These are phyloP conservation scores for Amitus sp. DNA, from an alignment of 2,888 invertebrate species.

Conservation along the genomic window DNA sequence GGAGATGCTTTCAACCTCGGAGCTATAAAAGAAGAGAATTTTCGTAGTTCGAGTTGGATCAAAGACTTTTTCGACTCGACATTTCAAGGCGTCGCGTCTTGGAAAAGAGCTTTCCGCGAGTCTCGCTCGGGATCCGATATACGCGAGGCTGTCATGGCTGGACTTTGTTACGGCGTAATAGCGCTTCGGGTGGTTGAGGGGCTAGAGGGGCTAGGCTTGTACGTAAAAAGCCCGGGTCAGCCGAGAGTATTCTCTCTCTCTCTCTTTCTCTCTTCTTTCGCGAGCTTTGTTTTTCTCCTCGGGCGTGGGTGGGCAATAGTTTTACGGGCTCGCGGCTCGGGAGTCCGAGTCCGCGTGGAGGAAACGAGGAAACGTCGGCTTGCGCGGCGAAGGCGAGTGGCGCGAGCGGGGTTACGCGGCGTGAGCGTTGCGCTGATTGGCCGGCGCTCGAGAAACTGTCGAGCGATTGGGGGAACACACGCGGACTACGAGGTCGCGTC, in stretches of 20 bases:
- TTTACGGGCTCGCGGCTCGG: conserved; percentile 54
- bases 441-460: neutral
- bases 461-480: conserved; percentile 35
- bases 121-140: conserved; percentile 50
- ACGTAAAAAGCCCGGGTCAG: conserved; percentile 55
- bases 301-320: conserved; percentile 65
- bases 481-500: conserved; percentile 46
- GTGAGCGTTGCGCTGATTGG: too few species aligned
- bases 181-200: conserved; percentile 40
- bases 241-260: conserved; percentile 47
- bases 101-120: too few species aligned
- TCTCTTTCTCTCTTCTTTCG: conserved; percentile 40
- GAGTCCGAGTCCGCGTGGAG: conserved; percentile 56
- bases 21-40: too few species aligned
- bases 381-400: conserved; percentile 44
- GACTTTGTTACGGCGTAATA: conserved; percentile 61
- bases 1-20: too few species aligned
- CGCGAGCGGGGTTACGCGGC: too few species aligned
- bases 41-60: too few species aligned
- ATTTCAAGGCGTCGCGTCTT: too few species aligned
- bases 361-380: conserved; percentile 37
- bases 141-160: conserved; percentile 53
- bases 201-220: conserved; percentile 29
- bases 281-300: conserved; percentile 45
- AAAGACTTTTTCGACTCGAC: too few species aligned